Conservation (phyloP, 2,113 vertebrate genomes). For the Ardeotis arabs region DNA sequence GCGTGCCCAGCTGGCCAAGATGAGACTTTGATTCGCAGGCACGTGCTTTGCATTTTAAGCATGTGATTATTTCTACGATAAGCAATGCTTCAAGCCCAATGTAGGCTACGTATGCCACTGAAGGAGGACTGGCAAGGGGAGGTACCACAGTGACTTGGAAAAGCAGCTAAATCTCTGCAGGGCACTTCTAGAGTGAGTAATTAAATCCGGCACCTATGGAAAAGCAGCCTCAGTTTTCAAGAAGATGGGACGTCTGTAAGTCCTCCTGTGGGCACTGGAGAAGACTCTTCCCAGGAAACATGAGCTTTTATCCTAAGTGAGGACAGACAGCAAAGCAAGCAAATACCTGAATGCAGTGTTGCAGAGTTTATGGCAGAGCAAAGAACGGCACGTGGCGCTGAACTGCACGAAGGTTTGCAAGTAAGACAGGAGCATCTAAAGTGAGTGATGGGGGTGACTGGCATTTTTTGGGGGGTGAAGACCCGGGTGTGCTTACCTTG, state of each 20-base stretch:
- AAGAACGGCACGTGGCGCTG: background rate
- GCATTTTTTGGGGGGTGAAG: background rate
- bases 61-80: background rate
- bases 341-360: background rate
- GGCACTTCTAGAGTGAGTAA: background rate
- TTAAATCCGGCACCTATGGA: background rate
- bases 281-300: background rate
- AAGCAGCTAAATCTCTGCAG: background rate
- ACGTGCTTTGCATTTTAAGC: background rate
- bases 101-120: background rate
- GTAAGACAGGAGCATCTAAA: background rate
- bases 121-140: background rate
- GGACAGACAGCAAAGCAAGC: background rate
- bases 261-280: background rate
- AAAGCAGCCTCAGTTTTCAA: background rate
- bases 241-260: background rate
- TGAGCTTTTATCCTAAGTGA: background rate
- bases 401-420: background rate
- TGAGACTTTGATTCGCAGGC: background rate
- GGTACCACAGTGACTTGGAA: background rate
- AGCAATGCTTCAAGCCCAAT: background rate
- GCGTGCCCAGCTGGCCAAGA: background rate
- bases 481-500: slow-evolving; percentile 80
- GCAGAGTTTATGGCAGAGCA: background rate
- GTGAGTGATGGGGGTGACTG: background rate